Evolutionary conservation across 1,140 invertebrate species (phyloP).

Genomic region (Trichonephila clavipes): DNA sequence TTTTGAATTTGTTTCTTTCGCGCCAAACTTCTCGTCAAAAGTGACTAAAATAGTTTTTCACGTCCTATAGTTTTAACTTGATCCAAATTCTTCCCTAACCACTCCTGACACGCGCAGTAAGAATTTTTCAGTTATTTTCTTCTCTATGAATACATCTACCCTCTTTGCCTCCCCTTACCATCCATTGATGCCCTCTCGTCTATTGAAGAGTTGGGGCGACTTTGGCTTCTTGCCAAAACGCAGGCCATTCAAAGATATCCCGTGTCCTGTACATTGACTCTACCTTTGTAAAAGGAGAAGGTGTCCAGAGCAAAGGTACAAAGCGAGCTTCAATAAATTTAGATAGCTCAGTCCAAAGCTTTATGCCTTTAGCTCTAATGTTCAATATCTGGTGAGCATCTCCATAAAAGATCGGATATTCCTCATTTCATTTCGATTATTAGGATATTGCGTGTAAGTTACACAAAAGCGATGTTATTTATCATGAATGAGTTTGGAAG

Average conservation of each 20-base stretch:
- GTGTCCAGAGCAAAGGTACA: neutral
- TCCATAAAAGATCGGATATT: neutral
- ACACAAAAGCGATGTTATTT: neutral
- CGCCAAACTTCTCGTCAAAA: neutral
- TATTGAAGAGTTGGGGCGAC: neutral
- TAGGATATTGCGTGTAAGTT: neutral
- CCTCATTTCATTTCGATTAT: neutral
- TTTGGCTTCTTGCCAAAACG: constrained; percentile 22
- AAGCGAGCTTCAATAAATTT: neutral
- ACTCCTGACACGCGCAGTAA: constrained; percentile 1
- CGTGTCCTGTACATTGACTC: neutral
- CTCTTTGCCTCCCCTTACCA: neutral
- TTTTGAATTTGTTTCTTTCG: neutral
- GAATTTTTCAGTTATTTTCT: neutral
- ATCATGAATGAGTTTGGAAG: no score
- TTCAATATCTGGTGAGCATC: neutral
- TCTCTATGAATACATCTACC: constrained; percentile 50
- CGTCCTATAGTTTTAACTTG: no score
- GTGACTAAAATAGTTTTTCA: no score
- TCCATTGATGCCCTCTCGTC: constrained; percentile 35
- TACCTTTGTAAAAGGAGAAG: neutral
- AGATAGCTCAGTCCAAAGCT: no score
- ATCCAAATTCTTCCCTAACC: neutral
- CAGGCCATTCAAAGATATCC: constrained; percentile 34
- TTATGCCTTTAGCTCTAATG: neutral